Conservation (phyloP, 1,140 invertebrate genomes). For the Heliconius hermathena region DNA sequence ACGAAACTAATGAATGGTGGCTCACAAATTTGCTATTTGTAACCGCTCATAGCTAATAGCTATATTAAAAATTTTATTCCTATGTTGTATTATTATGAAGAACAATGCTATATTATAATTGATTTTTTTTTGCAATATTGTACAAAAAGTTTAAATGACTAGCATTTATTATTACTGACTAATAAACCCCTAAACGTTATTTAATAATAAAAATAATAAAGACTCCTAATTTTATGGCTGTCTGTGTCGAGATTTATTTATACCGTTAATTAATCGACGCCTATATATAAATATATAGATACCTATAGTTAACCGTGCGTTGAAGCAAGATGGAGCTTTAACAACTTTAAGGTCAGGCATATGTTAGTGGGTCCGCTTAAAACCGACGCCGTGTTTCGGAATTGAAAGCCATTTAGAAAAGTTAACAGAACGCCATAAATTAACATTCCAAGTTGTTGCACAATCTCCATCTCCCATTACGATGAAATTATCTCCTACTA, state of each 20-base stretch:
- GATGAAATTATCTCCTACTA: conserved; percentile 49
- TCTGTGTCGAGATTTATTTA: conserved; percentile 36
- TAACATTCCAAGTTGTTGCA: conserved; percentile 66
- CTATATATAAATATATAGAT: conserved; percentile 29
- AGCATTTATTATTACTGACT: background rate
- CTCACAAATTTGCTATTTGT: conserved; percentile 24
- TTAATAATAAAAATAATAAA: conserved; percentile 28
- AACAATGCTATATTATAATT: background rate
- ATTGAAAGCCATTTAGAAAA: conserved; percentile 67
- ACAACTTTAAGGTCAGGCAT: conserved; percentile 36
- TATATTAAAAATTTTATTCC: background rate
- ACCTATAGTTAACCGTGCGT: conserved; percentile 34
- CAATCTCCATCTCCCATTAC: conserved; percentile 54
- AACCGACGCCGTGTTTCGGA: conserved; percentile 51
- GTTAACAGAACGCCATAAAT: conserved; percentile 72
- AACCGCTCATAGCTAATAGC: conserved; percentile 5
- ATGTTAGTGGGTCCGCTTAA: conserved; percentile 41
- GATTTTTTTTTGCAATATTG: background rate
- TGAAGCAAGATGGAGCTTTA: conserved; percentile 34
- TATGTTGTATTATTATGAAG: background rate
- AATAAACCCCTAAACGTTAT: background rate
- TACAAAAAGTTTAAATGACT: background rate
- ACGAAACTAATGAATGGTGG: conserved; percentile 36
- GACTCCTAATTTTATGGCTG: conserved; percentile 40
- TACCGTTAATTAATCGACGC: conserved; percentile 46